Evolutionary conservation across 1,140 invertebrate species (phyloP), one percentile per base, ranked within the genome.

Genomic region (Euglossa dilemma): DNA sequence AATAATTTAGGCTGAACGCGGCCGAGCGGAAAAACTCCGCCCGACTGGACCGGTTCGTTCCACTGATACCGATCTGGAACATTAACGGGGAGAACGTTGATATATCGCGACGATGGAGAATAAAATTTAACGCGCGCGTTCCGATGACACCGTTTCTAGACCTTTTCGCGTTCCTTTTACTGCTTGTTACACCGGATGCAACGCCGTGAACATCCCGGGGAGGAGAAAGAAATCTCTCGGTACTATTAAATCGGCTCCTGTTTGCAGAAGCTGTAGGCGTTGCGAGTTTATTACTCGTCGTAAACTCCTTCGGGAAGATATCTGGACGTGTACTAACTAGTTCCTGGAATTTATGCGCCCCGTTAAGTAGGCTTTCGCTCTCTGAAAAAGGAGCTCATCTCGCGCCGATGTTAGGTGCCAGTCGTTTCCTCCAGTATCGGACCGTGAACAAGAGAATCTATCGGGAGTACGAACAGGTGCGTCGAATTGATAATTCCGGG

Each of bases 321-420:
- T 74, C 54, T 36, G 43, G 45, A 61, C 57, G 43, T 23, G 57
- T 61, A 45, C 43, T 61, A 75, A 75, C 43, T 59, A 59, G 72
- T 45, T 75, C 43, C n/a, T 14, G 72, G 72, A 75, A 75, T 75
- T 75, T 75, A 75, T 75, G 72, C 57, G 43, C n/a, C 43, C n/a
- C 72, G 72, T 75, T 61, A 75, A 61, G 56, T 59, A 75, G 43
- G 56, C 72, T 61, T 61, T 61, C 47, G 43, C 56, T 12, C 2
- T 18, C 12, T 59, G 11, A 61, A 61, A 61, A 57, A 23, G 23
- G 18, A 16, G 56, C 43, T 47, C 56, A 20, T 59, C 56, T 47
- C 9, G 9, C n/a, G 56, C 9, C 16, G 12, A 75, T 25, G 14
- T 36, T 47, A 25, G 43, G n/a, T 43, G 20, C 12, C 14, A 70